Evolutionary conservation across 2,113 vertebrate genomes (phyloP).

Genomic region (Pomatorhinus ruficollis): DNA sequence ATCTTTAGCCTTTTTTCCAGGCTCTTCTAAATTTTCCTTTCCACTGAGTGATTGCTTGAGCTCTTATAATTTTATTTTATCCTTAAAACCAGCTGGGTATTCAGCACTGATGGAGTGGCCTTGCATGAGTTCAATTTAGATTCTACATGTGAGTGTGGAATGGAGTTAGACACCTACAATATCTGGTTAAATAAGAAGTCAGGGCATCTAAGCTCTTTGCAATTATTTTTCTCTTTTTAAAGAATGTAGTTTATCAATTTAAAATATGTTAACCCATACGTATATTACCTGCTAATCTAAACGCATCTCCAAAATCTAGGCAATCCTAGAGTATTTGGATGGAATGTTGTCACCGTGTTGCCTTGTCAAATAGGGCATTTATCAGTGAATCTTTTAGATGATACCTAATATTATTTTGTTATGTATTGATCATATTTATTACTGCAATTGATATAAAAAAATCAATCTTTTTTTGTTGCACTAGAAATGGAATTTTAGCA

Average conservation of each 20-base stretch:
- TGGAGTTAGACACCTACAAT: neutral
- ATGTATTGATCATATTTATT: neutral
- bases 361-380: neutral
- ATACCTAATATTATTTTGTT: neutral
- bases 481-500: neutral
- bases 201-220: neutral
- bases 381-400: neutral
- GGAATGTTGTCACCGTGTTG: neutral
- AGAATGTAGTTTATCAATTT: neutral
- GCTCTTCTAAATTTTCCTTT: neutral
- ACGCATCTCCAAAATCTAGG: neutral
- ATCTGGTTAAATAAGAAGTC: neutral
- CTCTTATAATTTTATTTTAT: neutral
- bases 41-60: neutral
- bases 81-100: neutral
- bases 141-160: neutral
- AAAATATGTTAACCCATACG: neutral
- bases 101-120: neutral
- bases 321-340: neutral
- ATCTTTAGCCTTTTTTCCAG: neutral
- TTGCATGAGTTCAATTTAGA: neutral
- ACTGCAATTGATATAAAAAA: neutral
- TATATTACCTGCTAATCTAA: neutral
- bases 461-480: neutral
- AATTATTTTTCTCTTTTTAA: neutral